A percentile compares a stretch with the other conserved stretches of the same genome.
These are phyloP conservation scores for Alosa sapidissima DNA, from an alignment of 2,797 vertebrate species.

Conservation along the genomic window DNA sequence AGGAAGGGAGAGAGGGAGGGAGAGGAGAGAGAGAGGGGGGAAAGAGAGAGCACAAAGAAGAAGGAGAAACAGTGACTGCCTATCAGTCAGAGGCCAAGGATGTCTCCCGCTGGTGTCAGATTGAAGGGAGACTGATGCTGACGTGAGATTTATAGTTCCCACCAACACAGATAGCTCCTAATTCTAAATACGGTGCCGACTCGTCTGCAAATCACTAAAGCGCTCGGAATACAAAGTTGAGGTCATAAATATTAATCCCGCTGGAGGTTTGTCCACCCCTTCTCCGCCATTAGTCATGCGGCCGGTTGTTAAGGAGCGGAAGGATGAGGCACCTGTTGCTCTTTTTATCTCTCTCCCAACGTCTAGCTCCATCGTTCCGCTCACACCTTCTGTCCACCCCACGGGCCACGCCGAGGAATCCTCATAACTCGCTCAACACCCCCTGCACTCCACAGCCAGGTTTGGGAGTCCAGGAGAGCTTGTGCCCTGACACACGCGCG, in stretches of 20 bases:
- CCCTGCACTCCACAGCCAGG: not conserved
- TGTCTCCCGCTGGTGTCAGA: not conserved
- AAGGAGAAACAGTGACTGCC: not conserved
- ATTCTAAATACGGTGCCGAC: not conserved
- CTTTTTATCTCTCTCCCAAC: not conserved
- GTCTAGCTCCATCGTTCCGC: not conserved
- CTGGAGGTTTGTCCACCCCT: not conserved
- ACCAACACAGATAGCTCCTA: slow-evolving; percentile 14
- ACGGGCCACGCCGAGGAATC: no score
- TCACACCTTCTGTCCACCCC: not conserved
- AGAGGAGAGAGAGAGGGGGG: not conserved
- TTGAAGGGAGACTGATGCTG: slow-evolving; percentile 2
- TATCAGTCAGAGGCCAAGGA: not conserved
- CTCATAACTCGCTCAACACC: not conserved
- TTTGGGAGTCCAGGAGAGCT: not conserved
- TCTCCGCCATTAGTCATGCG: not conserved
- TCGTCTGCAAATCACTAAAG: slow-evolving; percentile 6
- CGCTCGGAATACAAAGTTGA: slow-evolving; percentile 11
- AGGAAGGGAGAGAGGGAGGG: not conserved
- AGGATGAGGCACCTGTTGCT: slow-evolving; percentile 13
- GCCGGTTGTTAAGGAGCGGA: not conserved
- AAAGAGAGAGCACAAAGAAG: not conserved
- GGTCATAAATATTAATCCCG: slow-evolving; percentile 21
- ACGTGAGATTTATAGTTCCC: slow-evolving; percentile 16
- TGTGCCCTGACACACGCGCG: not conserved